Percentiles rank a stretch among this genome's conserved stretches.
Evolutionary conservation across 2,888 invertebrate genomes (phyloP).

Genomic region (Tenodera sinensis): DNA sequence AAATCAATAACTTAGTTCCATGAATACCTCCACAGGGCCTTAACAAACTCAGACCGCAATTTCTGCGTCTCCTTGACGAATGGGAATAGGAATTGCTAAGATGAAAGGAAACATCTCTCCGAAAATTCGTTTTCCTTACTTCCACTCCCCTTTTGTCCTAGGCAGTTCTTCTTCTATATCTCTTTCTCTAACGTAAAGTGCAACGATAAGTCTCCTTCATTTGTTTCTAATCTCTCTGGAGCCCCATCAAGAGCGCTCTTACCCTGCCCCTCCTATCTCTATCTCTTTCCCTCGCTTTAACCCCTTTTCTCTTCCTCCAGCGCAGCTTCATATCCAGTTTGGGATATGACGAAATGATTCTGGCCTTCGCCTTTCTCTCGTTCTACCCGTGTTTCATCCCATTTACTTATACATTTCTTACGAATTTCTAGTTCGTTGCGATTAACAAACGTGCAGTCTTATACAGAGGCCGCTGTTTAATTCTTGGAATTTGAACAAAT

Average conservation of each 20-base stretch:
- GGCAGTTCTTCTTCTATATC: background rate
- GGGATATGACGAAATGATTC: background rate
- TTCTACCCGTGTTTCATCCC: background rate
- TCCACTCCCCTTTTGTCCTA: background rate
- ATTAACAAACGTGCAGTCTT: background rate
- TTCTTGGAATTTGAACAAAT: no score
- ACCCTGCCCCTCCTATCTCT: background rate
- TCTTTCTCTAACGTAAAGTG: background rate
- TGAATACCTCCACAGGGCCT: background rate
- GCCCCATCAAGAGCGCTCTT: background rate
- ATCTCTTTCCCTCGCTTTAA: slow-evolving; percentile 4
- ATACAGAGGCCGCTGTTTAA: no score
- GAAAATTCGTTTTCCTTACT: background rate
- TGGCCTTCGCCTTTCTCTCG: background rate
- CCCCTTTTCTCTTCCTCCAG: slow-evolving; percentile 14
- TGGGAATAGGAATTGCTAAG: background rate
- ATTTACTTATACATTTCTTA: background rate
- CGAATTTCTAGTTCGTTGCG: background rate
- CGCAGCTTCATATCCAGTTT: background rate
- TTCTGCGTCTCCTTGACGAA: background rate
- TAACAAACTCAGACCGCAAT: background rate
- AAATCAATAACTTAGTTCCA: background rate
- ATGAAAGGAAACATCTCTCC: background rate
- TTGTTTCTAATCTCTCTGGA: slow-evolving; percentile 8
- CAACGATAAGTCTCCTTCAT: background rate